Base-by-base conservation (phyloP, 1,140 invertebrate species). In the Lordiphosa mommai region DNA sequence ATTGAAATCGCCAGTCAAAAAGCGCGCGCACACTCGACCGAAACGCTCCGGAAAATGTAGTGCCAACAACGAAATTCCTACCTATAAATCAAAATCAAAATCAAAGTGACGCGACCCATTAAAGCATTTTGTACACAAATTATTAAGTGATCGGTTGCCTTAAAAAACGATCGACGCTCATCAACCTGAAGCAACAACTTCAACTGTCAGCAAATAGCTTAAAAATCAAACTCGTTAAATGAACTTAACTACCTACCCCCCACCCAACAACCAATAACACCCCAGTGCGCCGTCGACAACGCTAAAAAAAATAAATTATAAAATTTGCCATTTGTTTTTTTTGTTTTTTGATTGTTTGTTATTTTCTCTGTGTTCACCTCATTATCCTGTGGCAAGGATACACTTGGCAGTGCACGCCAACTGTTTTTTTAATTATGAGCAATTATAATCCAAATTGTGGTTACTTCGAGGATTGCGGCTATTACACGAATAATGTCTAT, bases 361-460 rank as follows among this genome's bases (percentile, higher is more conserved):
- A 33, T 57, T 60, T 23, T 49, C 23, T 12, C 16, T 47, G 29
- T n/a, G 13, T 23, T 20, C 13, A 33, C 6, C 23, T 27, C 23
- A 27, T 27, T 37, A 14, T 52, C 43, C 36, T 61, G 16, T 49
- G 10, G 13, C 55, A 34, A 61, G 8, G 17, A 51, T 43, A 29
- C 29, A 29, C 9, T 17, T 51, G 33, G 40, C 52, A 44, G 30
- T 61, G 56, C 60, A 40, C 58, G 63, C 63, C 51, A 70, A 77
- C 52, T 52, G 34, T 41, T 34, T 30, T 30, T 16, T 56, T 65
- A 84, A 84, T 84, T 80, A 88, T 88, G 86, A 80, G 77, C 63
- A 86, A 88, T 77, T 88, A 88, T 80, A 88, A 88, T 88, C 82
- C 86, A 60, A 88, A 86, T 82, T 80, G 82, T 66, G 82, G 82